phyloP scores from a whole-genome alignment of 2,113 vertebrate species.

The Promerops cafer region DNA sequence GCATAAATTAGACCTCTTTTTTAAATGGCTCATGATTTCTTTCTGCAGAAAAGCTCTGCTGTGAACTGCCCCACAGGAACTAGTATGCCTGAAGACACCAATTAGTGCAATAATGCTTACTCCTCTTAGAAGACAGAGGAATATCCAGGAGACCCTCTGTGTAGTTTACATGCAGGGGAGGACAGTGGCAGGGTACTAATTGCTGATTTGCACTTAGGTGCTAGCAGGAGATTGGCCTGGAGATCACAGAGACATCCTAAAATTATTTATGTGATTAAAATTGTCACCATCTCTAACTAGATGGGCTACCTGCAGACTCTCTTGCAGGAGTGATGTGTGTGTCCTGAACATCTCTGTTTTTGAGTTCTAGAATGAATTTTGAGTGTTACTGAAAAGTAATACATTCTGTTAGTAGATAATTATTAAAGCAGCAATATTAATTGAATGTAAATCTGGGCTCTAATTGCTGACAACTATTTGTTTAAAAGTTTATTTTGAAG shows the following conservation, averaged over 20 bases:
- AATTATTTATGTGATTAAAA: neutral
- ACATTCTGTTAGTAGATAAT: neutral
- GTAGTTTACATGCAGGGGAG: neutral
- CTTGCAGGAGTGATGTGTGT: neutral
- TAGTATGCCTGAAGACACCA: neutral
- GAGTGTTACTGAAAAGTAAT: neutral
- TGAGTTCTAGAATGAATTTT: neutral
- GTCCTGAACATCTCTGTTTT: neutral
- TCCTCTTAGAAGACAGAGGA: neutral
- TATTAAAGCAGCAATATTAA: neutral
- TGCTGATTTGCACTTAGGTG: neutral
- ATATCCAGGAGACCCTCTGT: neutral
- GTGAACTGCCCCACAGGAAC: neutral
- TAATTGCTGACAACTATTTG: neutral
- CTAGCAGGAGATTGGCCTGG: neutral
- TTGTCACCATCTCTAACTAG: neutral
- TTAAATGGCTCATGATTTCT: neutral
- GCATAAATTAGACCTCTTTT: neutral
- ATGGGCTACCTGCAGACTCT: neutral
- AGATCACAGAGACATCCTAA: neutral
- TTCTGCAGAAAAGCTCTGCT: neutral
- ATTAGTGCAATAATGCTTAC: neutral
- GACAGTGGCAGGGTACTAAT: neutral
- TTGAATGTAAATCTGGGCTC: neutral
- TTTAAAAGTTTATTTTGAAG: neutral